Conservation (phyloP, 2,113 vertebrate genomes). For the Cynocephalus volans region DNA sequence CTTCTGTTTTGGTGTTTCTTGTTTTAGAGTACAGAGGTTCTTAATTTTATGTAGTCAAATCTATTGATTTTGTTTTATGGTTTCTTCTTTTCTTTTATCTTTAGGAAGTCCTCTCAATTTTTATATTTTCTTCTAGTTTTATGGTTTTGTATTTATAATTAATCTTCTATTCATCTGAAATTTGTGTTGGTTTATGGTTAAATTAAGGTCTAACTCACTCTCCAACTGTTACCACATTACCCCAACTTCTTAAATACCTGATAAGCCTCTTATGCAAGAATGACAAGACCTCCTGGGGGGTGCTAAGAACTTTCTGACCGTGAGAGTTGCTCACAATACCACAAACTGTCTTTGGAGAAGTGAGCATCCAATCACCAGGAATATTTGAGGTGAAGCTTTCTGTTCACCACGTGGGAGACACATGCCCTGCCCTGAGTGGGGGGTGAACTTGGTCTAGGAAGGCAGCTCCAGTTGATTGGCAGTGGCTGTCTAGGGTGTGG, state of each 20-base stretch:
- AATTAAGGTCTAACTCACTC: neutral
- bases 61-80: constrained; percentile 48
- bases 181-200: constrained; percentile 29
- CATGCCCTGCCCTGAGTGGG: neutral
- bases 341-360: neutral
- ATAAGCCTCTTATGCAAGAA: neutral
- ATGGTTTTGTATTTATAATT: constrained; percentile 44
- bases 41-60: constrained; percentile 48
- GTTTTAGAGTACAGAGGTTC: constrained; percentile 26
- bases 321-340: too few relatives aligned
- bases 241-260: neutral
- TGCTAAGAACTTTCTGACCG: neutral
- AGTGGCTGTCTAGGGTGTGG: neutral
- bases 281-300: neutral
- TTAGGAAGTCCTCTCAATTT: constrained; percentile 22
- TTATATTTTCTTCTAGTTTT: constrained; percentile 26
- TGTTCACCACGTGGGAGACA: neutral
- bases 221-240: constrained; percentile 14
- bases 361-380: too few relatives aligned
- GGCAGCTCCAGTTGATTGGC: neutral
- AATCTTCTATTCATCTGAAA: constrained; percentile 58
- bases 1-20: constrained; percentile 32
- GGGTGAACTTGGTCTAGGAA: neutral
- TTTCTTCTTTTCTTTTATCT: constrained; percentile 55
- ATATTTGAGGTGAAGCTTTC: neutral